Base-by-base conservation (phyloP, 2,797 vertebrate species). In the Oophaga sylvatica region DNA sequence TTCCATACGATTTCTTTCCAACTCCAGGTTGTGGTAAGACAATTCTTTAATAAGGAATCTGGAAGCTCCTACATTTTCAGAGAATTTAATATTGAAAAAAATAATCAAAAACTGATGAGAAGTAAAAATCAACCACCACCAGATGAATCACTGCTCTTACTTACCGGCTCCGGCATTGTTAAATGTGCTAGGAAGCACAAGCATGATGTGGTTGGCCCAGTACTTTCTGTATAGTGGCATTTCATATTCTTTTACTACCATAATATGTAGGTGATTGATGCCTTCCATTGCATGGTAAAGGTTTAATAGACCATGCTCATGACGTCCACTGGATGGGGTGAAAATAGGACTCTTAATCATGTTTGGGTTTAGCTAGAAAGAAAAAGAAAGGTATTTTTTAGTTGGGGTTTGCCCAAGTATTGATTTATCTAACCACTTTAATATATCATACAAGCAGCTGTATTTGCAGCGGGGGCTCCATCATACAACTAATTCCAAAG, bases 141-240 rank as follows among this genome's bases (percentile, higher is more conserved):
- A 35, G 17, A 75, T 41, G 9, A 20, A 57, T 57, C 53, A 35
- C 48, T 17, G 17, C 17, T 4, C 1, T 35, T 13, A 90, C 95
- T 94, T 93, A 99, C 98, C 98, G 59, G 98, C 95, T 91, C 98
- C 98, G 2, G 98, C 96, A 0, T 95, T 97, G 94, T 99, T 99
- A 95, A 99, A 99, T 95, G 96, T 96, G 86, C 97, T 96, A 0
- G 98, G 98, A 87, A 99, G 95, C 88, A 99, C 98, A 8, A 99
- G 96, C 94, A 99, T 96, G 93, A 99, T 98, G 93, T 99, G 98
- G 93, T 99, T 99, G 92, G 98, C 97, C 98, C 98, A 99, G 94
- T 98, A 99, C 91, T 99, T 99, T 90, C 97, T 96, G 92, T 99
- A 99, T 12, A 96, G 96, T 0, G 96, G 96, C 98, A 99, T 97